Conservation (phyloP, 2,888 invertebrate genomes). For the Rotaria macrura region DNA sequence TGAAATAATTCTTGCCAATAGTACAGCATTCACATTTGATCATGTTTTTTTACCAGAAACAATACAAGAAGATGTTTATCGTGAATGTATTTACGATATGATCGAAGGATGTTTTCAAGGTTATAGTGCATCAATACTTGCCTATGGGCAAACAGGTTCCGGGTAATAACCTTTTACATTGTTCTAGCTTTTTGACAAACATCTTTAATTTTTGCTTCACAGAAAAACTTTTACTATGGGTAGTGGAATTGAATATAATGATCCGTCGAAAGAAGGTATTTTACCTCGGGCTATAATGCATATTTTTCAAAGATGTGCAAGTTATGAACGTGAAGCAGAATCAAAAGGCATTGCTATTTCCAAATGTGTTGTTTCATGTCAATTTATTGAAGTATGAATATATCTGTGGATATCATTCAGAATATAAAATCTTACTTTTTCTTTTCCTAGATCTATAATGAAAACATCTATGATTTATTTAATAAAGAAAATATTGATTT, state of each 20-base stretch:
- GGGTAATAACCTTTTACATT: conserved; percentile 59
- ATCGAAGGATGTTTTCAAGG: conserved; percentile 56
- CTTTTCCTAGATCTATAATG: neutral
- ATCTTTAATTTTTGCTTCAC: neutral
- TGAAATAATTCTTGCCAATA: conserved; percentile 4
- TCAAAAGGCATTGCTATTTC: conserved; percentile 61
- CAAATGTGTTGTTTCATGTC: conserved; percentile 67
- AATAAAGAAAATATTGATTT: neutral
- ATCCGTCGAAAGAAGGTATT: conserved; percentile 59
- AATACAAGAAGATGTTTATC: conserved; percentile 67
- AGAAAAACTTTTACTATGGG: conserved; percentile 34
- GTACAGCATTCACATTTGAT: conserved; percentile 74
- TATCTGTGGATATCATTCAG: neutral
- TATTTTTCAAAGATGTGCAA: conserved; percentile 57
- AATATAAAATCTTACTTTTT: neutral
- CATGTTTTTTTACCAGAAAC: conserved; percentile 76
- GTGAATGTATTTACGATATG: conserved; percentile 68
- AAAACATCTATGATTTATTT: conserved; percentile 18
- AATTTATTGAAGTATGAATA: conserved; percentile 64
- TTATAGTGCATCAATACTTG: conserved; percentile 33
- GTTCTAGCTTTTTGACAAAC: no score
- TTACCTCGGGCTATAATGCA: conserved; percentile 88
- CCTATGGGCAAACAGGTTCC: conserved; percentile 68
- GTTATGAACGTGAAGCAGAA: neutral
- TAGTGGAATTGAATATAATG: conserved; percentile 24